Evolutionary conservation across 2,888 invertebrate species (phyloP), one percentile per base, ranked within the genome.

Genomic region (Caenorhabditis japonica): DNA sequence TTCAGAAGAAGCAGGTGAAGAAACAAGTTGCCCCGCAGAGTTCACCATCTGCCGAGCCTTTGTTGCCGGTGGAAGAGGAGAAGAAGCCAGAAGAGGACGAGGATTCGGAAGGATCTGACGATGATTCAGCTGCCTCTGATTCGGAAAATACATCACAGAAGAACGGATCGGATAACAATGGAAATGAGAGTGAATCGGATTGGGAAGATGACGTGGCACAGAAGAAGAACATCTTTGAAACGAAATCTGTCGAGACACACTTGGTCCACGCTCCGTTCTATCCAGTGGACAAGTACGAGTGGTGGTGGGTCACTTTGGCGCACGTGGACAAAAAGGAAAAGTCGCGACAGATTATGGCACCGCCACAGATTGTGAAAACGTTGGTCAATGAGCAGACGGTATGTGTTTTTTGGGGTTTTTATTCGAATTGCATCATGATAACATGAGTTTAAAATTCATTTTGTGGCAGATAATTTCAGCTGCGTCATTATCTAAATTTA

Each of bases 281-380:
- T 89, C 95, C 99, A 4, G 93, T 93, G 89, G 93, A 93, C 80
- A 95, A 99, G 88, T 96, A 96, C 88, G 99, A 99, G 89, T 97
- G 93, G 90, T 99, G 99, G 97, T 99, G 97, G 97, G 93, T 97
- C 79, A 99, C 97, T 89, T 93, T 99, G 83, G 66, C 75, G 1
- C 34, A 55, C 33, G 94, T 89, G 34, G 97, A 99, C 90, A 92
- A 94, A 84, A 97, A 81, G 72, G 66, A 69, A 15, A 73, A 71
- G 43, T 19, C 44, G 15, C 93, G 92, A 88, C 93, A 93, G 75
- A 90, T 99, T 83, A 91, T 97, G 80, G 94, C 97, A 52, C 93
- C 94, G 81, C 97, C 97, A 41, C 93, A 93, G 88, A 93, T 95
- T 88, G 92, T 97, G 75, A 97, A 97, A 59, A 94, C 94, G 88